phyloP scores from a whole-genome alignment of 2,113 vertebrate genomes.

The Hassar affinis region DNA sequence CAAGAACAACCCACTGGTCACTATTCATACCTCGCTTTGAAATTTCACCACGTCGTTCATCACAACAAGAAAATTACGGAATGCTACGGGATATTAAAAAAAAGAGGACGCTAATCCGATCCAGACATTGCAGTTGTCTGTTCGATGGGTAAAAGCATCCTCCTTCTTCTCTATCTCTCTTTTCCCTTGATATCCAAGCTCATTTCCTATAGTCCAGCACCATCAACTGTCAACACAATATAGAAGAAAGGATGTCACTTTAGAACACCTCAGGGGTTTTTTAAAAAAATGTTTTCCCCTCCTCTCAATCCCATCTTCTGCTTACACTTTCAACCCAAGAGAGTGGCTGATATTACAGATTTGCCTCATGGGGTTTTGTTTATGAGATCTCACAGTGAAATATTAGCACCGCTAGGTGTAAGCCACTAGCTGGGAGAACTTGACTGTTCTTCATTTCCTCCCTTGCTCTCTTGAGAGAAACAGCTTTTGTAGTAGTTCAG shows the following conservation, averaged over 20 bases:
- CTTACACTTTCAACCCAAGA: conserved; percentile 47
- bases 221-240: conserved; percentile 47
- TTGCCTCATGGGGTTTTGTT: conserved; percentile 61
- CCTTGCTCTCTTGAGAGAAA: neutral
- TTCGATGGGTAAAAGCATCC: neutral
- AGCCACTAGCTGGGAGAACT: conserved; percentile 48
- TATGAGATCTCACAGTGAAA: conserved; percentile 66
- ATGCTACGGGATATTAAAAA: conserved; percentile 11
- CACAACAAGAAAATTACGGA: conserved; percentile 2
- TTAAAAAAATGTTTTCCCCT: conserved; percentile 60
- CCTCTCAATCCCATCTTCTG: conserved; percentile 25
- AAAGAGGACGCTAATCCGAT: conserved; percentile 22
- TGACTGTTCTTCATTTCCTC: neutral
- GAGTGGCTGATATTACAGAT: conserved; percentile 68
- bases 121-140: conserved; percentile 41
- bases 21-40: conserved; percentile 9
- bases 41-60: conserved; percentile 42
- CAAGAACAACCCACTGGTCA: conserved; percentile 18
- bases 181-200: conserved; percentile 17
- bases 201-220: conserved; percentile 42
- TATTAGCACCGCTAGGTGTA: conserved; percentile 55
- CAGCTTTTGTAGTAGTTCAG: neutral
- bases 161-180: neutral
- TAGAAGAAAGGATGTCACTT: conserved; percentile 44
- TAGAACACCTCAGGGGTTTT: conserved; percentile 57